phyloP scores from a whole-genome alignment of 2,888 invertebrate genomes.

The Cosmia pyralina region DNA sequence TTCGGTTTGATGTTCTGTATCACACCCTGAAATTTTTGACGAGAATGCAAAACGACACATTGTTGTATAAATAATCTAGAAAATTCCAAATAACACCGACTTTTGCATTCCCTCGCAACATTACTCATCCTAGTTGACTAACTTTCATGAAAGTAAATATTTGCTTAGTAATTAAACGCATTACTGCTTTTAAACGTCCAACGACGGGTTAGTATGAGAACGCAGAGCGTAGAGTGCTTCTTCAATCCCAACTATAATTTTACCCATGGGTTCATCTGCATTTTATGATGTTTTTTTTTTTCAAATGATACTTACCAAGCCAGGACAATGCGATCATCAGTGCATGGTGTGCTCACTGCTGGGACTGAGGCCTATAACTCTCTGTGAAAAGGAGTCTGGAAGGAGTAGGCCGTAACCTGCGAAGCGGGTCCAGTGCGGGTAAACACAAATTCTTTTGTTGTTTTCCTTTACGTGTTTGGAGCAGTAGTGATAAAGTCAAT shows the following conservation, averaged over 20 bases:
- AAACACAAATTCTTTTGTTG: too few species aligned
- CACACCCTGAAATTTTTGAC: too few species aligned
- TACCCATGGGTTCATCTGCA: neutral
- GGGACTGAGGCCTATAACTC: neutral
- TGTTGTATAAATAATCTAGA: neutral
- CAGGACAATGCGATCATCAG: neutral
- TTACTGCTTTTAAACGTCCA: slow-evolving; percentile 70
- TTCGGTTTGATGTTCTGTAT: too few species aligned
- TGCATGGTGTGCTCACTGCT: neutral
- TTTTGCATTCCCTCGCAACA: slow-evolving; percentile 42
- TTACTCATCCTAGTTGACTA: slow-evolving; percentile 66
- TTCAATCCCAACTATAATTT: slow-evolving; percentile 8
- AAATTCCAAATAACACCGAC: neutral
- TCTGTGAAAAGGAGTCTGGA: neutral
- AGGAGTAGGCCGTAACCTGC: neutral
- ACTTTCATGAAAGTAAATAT: slow-evolving; percentile 75
- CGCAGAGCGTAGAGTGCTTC: slow-evolving; percentile 9
- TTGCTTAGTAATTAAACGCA: slow-evolving; percentile 75
- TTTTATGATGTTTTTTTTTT: neutral
- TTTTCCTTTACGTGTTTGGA: too few species aligned
- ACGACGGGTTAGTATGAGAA: slow-evolving; percentile 21
- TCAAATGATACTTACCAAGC: neutral
- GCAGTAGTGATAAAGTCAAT: too few species aligned
- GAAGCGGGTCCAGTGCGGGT: neutral
- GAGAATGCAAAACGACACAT: too few species aligned